These are phyloP conservation scores for Brachyalestes nurse DNA, from an alignment of 2,797 vertebrate species.

Conservation along the genomic window DNA sequence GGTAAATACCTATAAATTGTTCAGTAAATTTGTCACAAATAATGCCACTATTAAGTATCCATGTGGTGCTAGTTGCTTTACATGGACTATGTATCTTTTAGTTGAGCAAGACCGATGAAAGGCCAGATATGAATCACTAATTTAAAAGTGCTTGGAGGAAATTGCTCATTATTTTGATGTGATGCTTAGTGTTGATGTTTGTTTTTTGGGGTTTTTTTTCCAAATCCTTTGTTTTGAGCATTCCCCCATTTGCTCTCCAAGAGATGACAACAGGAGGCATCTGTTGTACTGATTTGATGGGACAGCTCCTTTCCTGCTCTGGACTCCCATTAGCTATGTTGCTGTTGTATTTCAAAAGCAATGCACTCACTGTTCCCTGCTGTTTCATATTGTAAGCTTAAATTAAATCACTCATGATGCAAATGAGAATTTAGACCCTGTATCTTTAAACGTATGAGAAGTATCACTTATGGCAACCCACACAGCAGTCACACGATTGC, in stretches of 20 bases:
- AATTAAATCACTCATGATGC: not conserved
- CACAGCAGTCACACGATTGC: not conserved
- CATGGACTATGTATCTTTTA: constrained; percentile 14
- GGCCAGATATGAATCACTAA: constrained; percentile 52
- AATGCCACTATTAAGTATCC: not conserved
- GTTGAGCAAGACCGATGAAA: constrained; percentile 50
- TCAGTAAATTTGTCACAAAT: not conserved
- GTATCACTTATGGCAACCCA: not conserved
- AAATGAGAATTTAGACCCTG: not conserved
- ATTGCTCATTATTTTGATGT: constrained; percentile 48
- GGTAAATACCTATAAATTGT: too few species aligned
- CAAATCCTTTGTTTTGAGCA: constrained; percentile 2
- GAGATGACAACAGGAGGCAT: constrained; percentile 11
- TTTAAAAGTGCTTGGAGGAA: constrained; percentile 55
- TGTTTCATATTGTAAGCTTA: not conserved
- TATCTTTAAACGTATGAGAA: not conserved
- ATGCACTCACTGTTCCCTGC: not conserved
- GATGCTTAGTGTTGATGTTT: constrained; percentile 3
- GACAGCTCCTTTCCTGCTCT: constrained; percentile 3
- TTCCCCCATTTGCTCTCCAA: constrained; percentile 14
- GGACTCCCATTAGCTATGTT: constrained; percentile 15
- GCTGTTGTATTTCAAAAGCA: not conserved
- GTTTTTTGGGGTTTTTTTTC: not conserved
- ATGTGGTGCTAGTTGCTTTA: constrained; percentile 12
- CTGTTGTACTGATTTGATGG: constrained; percentile 32